These are phyloP conservation scores for Dynastes maya DNA, from an alignment of 2,888 invertebrate species.

Conservation along the genomic window DNA sequence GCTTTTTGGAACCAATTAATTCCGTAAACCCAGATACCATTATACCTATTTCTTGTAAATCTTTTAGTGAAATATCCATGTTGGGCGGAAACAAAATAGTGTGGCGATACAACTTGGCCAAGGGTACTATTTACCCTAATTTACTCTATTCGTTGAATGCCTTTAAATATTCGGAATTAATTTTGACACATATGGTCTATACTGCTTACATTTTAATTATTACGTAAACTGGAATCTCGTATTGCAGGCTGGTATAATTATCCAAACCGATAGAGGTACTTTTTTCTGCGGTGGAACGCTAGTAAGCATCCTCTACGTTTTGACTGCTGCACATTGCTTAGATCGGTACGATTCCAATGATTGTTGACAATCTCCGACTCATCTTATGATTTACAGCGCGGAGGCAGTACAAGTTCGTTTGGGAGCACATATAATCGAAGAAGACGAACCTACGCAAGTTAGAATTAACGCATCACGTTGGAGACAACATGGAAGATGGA, in stretches of 20 bases:
- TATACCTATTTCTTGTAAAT: too few relatives aligned
- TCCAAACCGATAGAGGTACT: slow-evolving; percentile 60
- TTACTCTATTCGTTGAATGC: too few relatives aligned
- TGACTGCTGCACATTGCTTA: slow-evolving; percentile 73
- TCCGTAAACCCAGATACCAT: too few relatives aligned
- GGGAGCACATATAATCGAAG: slow-evolving; percentile 62
- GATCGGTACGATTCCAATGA: slow-evolving; percentile 21
- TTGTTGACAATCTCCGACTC: too few relatives aligned
- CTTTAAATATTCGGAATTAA: background rate
- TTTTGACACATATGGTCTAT: background rate
- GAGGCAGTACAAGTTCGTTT: slow-evolving; percentile 55
- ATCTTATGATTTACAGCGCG: slow-evolving; percentile 59
- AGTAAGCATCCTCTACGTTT: slow-evolving; percentile 70
- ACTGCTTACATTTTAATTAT: too few relatives aligned
- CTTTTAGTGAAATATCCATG: too few relatives aligned
- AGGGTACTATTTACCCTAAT: too few relatives aligned
- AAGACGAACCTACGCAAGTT: slow-evolving; percentile 62
- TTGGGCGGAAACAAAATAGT: too few relatives aligned
- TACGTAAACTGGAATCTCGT: background rate
- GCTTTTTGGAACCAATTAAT: too few relatives aligned
- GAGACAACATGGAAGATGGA: slow-evolving; percentile 53
- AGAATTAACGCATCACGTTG: slow-evolving; percentile 53
- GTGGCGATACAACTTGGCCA: too few relatives aligned
- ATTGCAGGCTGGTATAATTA: slow-evolving; percentile 52
- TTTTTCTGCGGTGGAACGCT: slow-evolving; percentile 74